These are phyloP conservation scores for Phyllotreta cruciferae DNA, from an alignment of 2,888 invertebrate genomes.

Conservation along the genomic window DNA sequence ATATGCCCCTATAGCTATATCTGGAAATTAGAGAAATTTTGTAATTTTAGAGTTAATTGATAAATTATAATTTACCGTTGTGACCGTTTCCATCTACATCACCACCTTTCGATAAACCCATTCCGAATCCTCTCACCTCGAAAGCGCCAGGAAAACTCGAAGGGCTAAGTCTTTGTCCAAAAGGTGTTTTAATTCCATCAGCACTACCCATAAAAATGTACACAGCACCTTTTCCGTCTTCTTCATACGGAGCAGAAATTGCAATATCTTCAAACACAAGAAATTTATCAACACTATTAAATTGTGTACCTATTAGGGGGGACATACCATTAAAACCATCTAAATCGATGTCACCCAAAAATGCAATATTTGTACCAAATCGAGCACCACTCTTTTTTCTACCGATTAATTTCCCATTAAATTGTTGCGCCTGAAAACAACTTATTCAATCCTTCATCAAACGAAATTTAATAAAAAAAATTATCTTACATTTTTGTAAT, in stretches of 20 bases:
- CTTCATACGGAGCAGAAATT: constrained; percentile 72
- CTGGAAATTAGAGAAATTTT: constrained; percentile 55
- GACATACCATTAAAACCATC: constrained; percentile 45
- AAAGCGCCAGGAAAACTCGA: constrained; percentile 51
- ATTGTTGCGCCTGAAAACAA: constrained; percentile 24
- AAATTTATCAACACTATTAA: background rate
- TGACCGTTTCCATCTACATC: constrained; percentile 70
- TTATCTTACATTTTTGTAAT: constrained; percentile 58
- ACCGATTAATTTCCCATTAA: constrained; percentile 39
- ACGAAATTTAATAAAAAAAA: constrained; percentile 1
- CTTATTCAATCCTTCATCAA: background rate
- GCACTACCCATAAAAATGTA: constrained; percentile 68
- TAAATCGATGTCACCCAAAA: constrained; percentile 48
- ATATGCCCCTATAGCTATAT: constrained; percentile 69
- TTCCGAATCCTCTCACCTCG: constrained; percentile 65
- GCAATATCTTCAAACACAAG: constrained; percentile 64
- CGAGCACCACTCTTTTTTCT: constrained; percentile 39
- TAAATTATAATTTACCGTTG: constrained; percentile 61
- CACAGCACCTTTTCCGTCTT: constrained; percentile 66
- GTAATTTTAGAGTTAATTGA: background rate
- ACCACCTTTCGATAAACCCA: constrained; percentile 66
- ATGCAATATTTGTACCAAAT: constrained; percentile 46
- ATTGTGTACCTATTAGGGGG: background rate
- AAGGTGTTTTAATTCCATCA: constrained; percentile 60
- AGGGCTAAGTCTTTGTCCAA: constrained; percentile 64